Conservation (phyloP, 1,140 invertebrate genomes). For the Drosophila serrata region DNA sequence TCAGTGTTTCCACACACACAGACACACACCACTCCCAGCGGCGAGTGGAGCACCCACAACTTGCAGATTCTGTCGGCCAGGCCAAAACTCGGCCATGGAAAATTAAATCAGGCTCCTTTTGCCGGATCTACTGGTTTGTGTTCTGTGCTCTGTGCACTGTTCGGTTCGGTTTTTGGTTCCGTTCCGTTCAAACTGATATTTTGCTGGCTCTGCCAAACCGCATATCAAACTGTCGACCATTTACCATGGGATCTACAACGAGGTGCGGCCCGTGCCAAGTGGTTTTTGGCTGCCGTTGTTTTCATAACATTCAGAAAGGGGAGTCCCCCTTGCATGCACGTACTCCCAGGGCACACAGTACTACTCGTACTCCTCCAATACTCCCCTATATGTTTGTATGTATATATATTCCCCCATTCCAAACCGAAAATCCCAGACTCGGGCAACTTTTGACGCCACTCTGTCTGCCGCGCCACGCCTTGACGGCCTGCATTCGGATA, state of each 20-base stretch:
- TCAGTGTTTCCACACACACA: background rate
- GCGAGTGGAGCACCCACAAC: slow-evolving; percentile 4
- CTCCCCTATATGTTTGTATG: background rate
- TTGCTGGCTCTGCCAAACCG: slow-evolving; percentile 80
- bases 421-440: slow-evolving; percentile 9
- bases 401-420: background rate
- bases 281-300: slow-evolving; percentile 81
- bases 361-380: background rate
- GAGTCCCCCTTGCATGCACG: slow-evolving; percentile 15
- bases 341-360: slow-evolving; percentile 11
- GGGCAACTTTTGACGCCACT: slow-evolving; percentile 75
- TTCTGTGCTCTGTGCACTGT: background rate
- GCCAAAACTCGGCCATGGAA: slow-evolving; percentile 63
- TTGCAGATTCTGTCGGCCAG: slow-evolving; percentile 13
- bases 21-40: background rate
- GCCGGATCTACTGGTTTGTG: slow-evolving; percentile 3
- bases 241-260: slow-evolving; percentile 72
- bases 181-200: slow-evolving; percentile 71
- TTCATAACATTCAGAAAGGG: slow-evolving; percentile 63
- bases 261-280: slow-evolving; percentile 78
- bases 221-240: slow-evolving; percentile 83
- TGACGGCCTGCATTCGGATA: slow-evolving; percentile 69
- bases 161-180: slow-evolving; percentile 11
- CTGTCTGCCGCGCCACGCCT: slow-evolving; percentile 79
- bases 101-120: slow-evolving; percentile 69